Base-by-base conservation (phyloP, 2,888 invertebrate genomes). In the Drosophila parthenogenetica region DNA sequence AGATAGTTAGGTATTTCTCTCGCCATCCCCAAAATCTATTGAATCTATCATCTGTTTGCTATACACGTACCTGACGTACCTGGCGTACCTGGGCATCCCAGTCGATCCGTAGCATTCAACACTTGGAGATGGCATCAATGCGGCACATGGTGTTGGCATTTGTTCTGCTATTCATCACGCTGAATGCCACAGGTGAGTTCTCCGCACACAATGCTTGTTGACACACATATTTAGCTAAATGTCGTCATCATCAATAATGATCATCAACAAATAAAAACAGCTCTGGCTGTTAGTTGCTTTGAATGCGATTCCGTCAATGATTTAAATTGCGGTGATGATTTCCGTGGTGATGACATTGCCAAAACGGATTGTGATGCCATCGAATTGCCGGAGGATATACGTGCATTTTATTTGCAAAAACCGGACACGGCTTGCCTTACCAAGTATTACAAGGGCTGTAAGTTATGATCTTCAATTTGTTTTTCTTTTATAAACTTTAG, bases 281-380 rank as follows among this genome's bases (percentile, higher is more conserved):
- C 83, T 35, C 62, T 73, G 40, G 85, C 89, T 50, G 87, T 92
- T 65, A 87, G 73, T 46, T 92, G 91, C 76, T 91, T 89, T 70
- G 90, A 91, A 67, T 91, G 91, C 68, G 91, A 92, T 73, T 91
- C 91, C 14, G 71, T 84, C 45, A 81, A 79, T 66, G 80, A 90
- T 74, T 73, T 76, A 19, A 80, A 83, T 65, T 91, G 91, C 72
- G 89, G 89, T 43, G 83, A 77, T 48, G 64, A 69, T 19, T 82
- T 82, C 54, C 49, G 46, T n/a, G 65, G 82, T 17, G 88, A 90
- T 53, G 89, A 87, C 58, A 78, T 90, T 54, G 68, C 79, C 55
- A 80, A 82, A 75, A 81, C 73, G 8, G 90, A 91, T 43, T 91
- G 91, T 50, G 82, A 86, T 72, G 79, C 74, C 10, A 74, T 78